Evolutionary conservation across 2,888 invertebrate genomes (phyloP).

Genomic region (Lepetodrilus schrolli): DNA sequence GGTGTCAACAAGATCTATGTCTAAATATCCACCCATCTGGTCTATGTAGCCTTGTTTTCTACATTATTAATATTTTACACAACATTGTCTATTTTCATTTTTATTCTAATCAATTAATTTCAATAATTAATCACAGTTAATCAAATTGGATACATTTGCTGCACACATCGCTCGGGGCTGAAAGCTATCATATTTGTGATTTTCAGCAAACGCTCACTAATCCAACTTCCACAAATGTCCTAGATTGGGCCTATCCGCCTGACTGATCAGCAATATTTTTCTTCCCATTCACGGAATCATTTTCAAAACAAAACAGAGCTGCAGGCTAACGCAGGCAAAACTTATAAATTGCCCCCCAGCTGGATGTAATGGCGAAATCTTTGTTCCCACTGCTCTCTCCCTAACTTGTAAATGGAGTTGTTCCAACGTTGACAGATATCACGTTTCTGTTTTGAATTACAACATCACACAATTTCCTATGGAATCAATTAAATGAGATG

Average conservation of each 20-base stretch:
- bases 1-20: no score
- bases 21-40: no score
- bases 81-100: no score
- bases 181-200: slow-evolving; percentile 1
- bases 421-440: slow-evolving; percentile 16
- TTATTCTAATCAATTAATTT: not conserved
- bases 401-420: slow-evolving; percentile 23
- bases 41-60: no score
- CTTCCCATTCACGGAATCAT: slow-evolving; percentile 19
- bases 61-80: no score
- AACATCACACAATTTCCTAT: slow-evolving; percentile 24
- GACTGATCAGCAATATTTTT: slow-evolving; percentile 14
- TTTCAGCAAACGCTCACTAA: not conserved
- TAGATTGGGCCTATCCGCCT: slow-evolving; percentile 27
- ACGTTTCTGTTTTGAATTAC: slow-evolving; percentile 25
- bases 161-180: not conserved
- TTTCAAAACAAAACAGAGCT: slow-evolving; percentile 22
- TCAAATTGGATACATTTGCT: not conserved
- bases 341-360: slow-evolving; percentile 26
- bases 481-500: slow-evolving; percentile 19
- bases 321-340: slow-evolving; percentile 2
- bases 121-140: not conserved
- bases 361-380: not conserved
- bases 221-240: slow-evolving; percentile 11
- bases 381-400: not conserved